A percentile compares a stretch with the other conserved stretches of the same genome.
phyloP scores from a whole-genome alignment of 1,140 invertebrate species.

The Drosophila nasuta region DNA sequence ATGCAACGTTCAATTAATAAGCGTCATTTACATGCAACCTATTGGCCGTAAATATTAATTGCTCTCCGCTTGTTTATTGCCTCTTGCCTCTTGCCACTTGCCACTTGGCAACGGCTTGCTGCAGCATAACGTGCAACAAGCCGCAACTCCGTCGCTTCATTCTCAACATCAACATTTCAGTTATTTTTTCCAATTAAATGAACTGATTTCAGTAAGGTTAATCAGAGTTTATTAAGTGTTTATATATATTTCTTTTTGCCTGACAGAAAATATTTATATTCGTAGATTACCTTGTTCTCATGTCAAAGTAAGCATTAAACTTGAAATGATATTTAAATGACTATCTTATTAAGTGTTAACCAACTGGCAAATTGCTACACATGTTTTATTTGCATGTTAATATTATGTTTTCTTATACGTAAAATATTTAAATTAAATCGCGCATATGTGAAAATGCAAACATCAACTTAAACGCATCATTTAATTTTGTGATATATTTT shows the following conservation, averaged over 20 bases:
- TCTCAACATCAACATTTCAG: neutral
- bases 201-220: slow-evolving; percentile 8
- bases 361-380: no score
- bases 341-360: no score
- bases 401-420: no score
- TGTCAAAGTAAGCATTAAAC: neutral
- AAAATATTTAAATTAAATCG: no score
- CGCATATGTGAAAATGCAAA: no score
- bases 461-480: no score
- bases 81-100: slow-evolving; percentile 9
- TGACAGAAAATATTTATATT: neutral
- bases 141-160: neutral
- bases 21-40: slow-evolving; percentile 57
- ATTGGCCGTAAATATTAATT: slow-evolving; percentile 58
- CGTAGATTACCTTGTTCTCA: neutral
- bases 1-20: slow-evolving; percentile 64
- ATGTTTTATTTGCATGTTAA: no score
- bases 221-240: neutral
- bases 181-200: slow-evolving; percentile 7
- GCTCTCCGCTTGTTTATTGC: slow-evolving; percentile 35
- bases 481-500: no score
- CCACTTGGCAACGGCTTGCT: slow-evolving; percentile 43
- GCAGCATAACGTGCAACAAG: neutral
- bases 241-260: neutral
- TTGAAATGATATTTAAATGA: no score